Conservation (phyloP, 2,888 invertebrate species). For the Eupithecia subfuscata region DNA sequence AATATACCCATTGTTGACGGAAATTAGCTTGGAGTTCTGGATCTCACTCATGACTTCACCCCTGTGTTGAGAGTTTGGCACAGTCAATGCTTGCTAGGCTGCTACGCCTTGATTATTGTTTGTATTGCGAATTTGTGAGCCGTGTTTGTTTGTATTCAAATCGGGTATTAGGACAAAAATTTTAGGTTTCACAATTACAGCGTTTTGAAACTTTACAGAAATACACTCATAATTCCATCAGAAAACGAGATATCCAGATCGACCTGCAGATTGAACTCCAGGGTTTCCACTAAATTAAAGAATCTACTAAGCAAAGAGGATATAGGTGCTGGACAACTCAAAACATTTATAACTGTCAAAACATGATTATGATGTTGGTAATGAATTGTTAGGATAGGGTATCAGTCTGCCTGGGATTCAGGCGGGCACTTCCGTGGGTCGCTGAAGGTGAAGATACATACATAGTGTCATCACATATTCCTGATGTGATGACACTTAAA, state of each 20-base stretch:
- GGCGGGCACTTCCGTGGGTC: too few relatives aligned
- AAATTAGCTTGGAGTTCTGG: neutral
- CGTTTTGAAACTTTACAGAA: neutral
- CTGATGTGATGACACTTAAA: too few relatives aligned
- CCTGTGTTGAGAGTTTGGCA: neutral
- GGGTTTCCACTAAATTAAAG: neutral
- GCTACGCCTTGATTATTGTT: neutral
- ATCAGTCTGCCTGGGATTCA: too few relatives aligned
- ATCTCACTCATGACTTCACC: neutral
- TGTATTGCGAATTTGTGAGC: neutral
- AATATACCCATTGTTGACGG: neutral
- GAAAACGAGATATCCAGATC: neutral
- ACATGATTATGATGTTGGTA: too few relatives aligned
- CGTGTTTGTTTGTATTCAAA: constrained; percentile 2
- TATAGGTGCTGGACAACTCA: too few relatives aligned
- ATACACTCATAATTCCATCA: neutral
- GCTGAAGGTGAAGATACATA: too few relatives aligned
- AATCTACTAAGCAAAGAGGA: neutral
- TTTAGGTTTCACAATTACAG: neutral
- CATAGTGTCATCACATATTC: too few relatives aligned
- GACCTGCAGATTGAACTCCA: neutral
- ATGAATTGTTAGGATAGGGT: too few relatives aligned
- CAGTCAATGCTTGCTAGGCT: neutral
- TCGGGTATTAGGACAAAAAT: neutral
- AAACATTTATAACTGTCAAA: too few relatives aligned